These are phyloP conservation scores for Anadara kagoshimensis DNA, from an alignment of 1,140 invertebrate genomes.

Conservation along the genomic window DNA sequence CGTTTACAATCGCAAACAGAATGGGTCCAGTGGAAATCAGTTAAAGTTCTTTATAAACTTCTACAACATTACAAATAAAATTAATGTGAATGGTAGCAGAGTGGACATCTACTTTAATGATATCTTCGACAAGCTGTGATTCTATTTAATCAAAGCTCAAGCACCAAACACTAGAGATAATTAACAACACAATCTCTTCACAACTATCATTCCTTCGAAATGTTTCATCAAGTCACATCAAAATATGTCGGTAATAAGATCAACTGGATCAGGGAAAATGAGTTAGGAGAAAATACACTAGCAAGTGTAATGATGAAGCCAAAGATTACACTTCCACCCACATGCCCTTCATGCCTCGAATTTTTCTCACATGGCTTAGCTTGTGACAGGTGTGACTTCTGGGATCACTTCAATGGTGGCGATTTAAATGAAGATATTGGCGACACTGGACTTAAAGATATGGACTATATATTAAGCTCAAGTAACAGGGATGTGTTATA, in stretches of 20 bases:
- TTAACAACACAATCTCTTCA: too few species aligned
- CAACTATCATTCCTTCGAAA: too few species aligned
- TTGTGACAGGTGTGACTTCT: too few species aligned
- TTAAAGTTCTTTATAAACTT: neutral
- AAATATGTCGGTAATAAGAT: neutral
- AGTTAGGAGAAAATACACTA: neutral
- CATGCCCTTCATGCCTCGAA: too few species aligned
- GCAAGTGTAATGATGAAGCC: neutral
- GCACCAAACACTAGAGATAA: neutral
- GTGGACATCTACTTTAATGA: neutral
- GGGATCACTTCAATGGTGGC: too few species aligned
- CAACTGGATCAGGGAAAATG: neutral
- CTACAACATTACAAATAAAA: neutral
- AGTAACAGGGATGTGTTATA: too few species aligned
- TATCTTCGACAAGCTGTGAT: neutral
- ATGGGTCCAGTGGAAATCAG: neutral
- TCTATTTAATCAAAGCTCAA: neutral
- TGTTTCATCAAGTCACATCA: neutral
- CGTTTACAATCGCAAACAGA: neutral
- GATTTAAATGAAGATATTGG: too few species aligned
- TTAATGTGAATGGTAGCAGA: slow-evolving; percentile 7
- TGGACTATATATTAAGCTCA: too few species aligned
- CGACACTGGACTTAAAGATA: too few species aligned
- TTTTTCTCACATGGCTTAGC: too few species aligned
- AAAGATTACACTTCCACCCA: too few species aligned